Evolutionary conservation across 2,113 vertebrate species (phyloP).

Genomic region (Anser brachyrhynchus): DNA sequence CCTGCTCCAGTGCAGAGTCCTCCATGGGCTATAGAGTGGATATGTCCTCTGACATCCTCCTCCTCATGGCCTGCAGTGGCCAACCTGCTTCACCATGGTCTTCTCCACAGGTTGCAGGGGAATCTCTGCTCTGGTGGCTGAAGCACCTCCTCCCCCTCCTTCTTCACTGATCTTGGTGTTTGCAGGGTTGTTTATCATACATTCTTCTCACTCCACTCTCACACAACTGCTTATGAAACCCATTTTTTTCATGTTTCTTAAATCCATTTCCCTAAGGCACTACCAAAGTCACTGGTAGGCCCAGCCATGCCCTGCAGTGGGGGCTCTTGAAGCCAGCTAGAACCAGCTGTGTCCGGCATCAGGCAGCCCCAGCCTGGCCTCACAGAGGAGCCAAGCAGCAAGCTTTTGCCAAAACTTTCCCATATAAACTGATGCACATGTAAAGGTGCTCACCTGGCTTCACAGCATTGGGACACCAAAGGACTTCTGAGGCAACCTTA

Average conservation of each 20-base stretch:
- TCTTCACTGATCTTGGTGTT: not conserved
- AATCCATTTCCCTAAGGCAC: not conserved
- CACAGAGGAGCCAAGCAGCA: no score
- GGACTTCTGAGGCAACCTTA: not conserved
- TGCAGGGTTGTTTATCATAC: not conserved
- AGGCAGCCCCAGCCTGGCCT: no score
- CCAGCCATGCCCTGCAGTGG: not conserved
- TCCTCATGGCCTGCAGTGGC: not conserved
- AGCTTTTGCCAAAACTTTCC: no score
- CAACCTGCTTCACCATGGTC: not conserved
- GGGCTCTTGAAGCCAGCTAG: no score
- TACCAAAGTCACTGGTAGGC: no score
- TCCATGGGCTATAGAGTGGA: not conserved
- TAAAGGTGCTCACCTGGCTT: not conserved
- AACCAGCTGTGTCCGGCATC: no score
- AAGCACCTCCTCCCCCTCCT: not conserved
- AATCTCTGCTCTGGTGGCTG: not conserved
- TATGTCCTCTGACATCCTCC: not conserved
- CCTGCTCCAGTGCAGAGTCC: not conserved
- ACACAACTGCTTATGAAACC: not conserved
- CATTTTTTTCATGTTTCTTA: not conserved
- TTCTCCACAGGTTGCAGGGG: not conserved
- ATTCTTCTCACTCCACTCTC: not conserved
- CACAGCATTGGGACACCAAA: not conserved
- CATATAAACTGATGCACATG: no score